Evolutionary conservation across 2,797 vertebrate species (phyloP).

Genomic region (Choloepus didactylus): DNA sequence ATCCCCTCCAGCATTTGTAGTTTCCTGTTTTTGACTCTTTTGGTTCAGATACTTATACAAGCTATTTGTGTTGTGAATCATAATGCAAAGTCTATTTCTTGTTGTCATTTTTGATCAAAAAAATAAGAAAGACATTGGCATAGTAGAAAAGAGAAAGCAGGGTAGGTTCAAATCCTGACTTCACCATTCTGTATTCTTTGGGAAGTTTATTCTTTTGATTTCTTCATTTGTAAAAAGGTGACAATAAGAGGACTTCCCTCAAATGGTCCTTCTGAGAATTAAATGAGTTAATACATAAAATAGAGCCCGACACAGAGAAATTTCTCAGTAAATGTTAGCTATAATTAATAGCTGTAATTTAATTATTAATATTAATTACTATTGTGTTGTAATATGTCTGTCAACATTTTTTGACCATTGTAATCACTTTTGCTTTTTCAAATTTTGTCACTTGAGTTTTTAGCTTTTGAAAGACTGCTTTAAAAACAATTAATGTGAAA

Average conservation of each 20-base stretch:
- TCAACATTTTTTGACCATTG: background rate
- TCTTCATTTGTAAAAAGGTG: background rate
- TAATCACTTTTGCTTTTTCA: background rate
- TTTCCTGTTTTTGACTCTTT: background rate
- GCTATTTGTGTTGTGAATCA: background rate
- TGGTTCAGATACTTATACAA: background rate
- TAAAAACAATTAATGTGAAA: background rate
- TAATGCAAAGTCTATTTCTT: background rate
- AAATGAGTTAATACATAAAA: slow-evolving; percentile 3
- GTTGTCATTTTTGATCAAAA: background rate
- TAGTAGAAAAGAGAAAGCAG: background rate
- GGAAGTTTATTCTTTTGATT: background rate
- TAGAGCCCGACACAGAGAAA: background rate
- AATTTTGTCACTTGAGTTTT: background rate
- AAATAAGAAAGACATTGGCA: background rate
- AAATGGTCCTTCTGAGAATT: background rate
- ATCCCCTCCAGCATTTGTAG: too few species aligned
- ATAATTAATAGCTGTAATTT: background rate
- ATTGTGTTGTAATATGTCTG: background rate
- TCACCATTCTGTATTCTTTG: background rate
- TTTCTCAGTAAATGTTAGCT: background rate
- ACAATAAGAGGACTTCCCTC: background rate
- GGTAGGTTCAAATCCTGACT: background rate
- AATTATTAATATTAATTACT: background rate
- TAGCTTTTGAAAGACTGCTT: background rate